Evolutionary conservation across 2,888 invertebrate species (phyloP).

Genomic region (Heteromurus nitidus): DNA sequence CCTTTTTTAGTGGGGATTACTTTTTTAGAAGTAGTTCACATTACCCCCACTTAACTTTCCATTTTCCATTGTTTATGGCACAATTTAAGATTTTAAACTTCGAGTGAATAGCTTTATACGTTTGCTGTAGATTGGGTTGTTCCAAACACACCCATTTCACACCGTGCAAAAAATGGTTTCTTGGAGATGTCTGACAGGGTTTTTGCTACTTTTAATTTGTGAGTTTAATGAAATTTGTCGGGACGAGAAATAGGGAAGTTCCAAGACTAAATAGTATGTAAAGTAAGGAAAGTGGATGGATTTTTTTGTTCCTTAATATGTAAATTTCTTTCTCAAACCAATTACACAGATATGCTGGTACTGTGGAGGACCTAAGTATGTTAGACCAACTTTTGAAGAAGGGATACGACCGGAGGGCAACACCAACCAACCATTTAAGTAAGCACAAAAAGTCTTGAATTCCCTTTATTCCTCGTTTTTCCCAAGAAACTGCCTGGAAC

Average conservation of each 20-base stretch:
- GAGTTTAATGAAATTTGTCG: constrained; percentile 5
- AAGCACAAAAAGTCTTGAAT: constrained; percentile 70
- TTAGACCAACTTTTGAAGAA: constrained; percentile 76
- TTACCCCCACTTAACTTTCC: too few species aligned
- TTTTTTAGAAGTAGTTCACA: too few species aligned
- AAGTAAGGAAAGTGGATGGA: constrained; percentile 12
- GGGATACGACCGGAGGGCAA: constrained; percentile 77
- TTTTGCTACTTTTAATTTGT: too few species aligned
- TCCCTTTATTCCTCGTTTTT: constrained; percentile 14
- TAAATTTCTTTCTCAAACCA: constrained; percentile 47
- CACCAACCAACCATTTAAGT: constrained; percentile 77
- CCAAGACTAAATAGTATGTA: constrained; percentile 18
- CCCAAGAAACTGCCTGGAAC: neutral
- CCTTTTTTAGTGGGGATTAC: too few species aligned
- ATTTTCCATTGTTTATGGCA: too few species aligned
- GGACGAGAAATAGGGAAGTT: constrained; percentile 4
- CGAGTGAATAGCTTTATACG: too few species aligned
- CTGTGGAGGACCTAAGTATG: constrained; percentile 75
- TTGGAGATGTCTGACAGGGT: too few species aligned
- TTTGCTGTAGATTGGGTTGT: too few species aligned
- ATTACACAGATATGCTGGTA: constrained; percentile 74
- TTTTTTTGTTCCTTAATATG: constrained; percentile 43
- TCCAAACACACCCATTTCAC: too few species aligned
- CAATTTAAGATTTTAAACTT: too few species aligned
- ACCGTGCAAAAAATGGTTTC: too few species aligned